Base-by-base conservation (phyloP, 2,113 vertebrate species). In the Syngnathus floridae region DNA sequence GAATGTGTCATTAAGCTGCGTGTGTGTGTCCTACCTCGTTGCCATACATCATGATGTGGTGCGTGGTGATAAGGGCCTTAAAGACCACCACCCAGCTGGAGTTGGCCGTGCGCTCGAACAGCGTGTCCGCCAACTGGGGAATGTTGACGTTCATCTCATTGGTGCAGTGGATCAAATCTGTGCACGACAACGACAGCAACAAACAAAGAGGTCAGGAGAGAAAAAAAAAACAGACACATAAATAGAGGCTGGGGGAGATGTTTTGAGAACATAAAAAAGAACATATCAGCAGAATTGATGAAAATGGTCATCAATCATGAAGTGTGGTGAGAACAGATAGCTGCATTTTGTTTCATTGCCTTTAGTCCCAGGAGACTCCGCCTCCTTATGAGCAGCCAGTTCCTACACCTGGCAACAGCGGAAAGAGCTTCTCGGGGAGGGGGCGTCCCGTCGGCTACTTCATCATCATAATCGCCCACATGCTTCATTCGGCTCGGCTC, bases 41-140 rank as follows among this genome's bases (percentile, higher is more conserved):
- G 81, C 90, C 89, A 31, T 90, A 90, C 89, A 90, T 91, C 88
- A 89, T 91, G 77, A 91, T 82, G 78, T 90, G 89, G 87, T 91
- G 90, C 46, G 89, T 91, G 78, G 89, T 84, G 81, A 91, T 91
- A 31, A 91, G 90, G 63, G 90, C 85, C 76, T 91, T 91, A 81
- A 91, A 91, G 65, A 90, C 89, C 77, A 91, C 90, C 78, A 91
- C 90, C 90, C 90, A 90, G 85, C 90, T 91, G 71, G 85, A 89
- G 89, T 88, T 90, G 83, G 87, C 84, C 4, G 88, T 91, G 72
- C 90, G 82, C 75, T 90, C 89, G 14, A 91, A 90, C 77, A 90
- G 82, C 6, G 90, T 90, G 83, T 91, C 90, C 0, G 89, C 90
- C 83, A 91, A 88, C 86, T 90, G 89, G 65, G 90, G 90, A 64